Conservation (phyloP, 2,797 vertebrate species). For the Limnodromus scolopaceus region DNA sequence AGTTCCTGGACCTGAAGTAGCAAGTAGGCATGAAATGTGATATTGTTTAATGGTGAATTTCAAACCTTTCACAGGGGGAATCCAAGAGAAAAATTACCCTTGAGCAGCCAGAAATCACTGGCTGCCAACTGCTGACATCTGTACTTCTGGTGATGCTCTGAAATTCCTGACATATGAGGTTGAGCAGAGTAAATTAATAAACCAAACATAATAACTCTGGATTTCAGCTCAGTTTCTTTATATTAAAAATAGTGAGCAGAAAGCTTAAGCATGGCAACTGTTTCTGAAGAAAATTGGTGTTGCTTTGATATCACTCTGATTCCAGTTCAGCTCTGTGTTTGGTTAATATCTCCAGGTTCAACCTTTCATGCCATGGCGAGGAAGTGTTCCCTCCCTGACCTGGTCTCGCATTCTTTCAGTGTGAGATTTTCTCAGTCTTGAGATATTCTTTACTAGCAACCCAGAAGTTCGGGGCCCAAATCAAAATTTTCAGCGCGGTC, state of each 20-base stretch:
- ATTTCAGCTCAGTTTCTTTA: not conserved
- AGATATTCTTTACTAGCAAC: not conserved
- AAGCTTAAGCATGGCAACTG: not conserved
- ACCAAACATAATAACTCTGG: not conserved
- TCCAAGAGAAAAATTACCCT: constrained; percentile 12
- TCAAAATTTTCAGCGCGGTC: not conserved
- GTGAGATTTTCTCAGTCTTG: not conserved
- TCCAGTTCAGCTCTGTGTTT: not conserved
- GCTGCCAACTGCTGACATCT: constrained; percentile 1
- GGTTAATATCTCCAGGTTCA: not conserved
- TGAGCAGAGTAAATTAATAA: constrained; percentile 43
- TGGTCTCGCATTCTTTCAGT: not conserved
- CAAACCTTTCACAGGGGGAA: constrained; percentile 31
- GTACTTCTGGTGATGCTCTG: constrained; percentile 4
- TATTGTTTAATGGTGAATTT: constrained; percentile 35
- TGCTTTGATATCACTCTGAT: not conserved
- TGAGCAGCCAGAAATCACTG: not conserved
- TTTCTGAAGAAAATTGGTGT: not conserved
- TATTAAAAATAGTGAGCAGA: not conserved
- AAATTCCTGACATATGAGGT: not conserved
- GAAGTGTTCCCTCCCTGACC: not conserved
- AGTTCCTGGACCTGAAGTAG: constrained; percentile 37
- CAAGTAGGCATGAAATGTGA: constrained; percentile 34
- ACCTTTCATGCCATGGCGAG: not conserved
- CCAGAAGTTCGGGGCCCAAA: not conserved